A percentile compares a stretch with the other conserved stretches of the same genome.
Evolutionary conservation across 2,888 invertebrate species (phyloP).

Genomic region (Zaprionus lineosus): DNA sequence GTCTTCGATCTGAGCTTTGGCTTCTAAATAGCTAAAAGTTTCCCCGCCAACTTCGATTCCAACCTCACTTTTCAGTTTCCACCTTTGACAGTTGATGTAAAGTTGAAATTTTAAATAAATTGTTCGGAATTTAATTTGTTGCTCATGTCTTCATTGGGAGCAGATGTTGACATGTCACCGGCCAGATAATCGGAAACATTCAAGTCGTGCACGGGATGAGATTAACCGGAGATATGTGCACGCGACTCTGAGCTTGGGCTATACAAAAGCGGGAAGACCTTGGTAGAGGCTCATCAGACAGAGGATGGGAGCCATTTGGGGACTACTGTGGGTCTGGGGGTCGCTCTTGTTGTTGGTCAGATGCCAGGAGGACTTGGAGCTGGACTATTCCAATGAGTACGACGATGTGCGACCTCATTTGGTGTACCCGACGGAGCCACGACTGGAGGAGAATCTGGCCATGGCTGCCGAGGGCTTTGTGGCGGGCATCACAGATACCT

Average conservation of each 20-base stretch:
- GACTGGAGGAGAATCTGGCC: constrained; percentile 41
- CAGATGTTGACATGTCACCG: too few species aligned
- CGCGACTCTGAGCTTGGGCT: neutral
- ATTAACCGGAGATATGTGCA: too few species aligned
- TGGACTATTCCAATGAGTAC: constrained; percentile 69
- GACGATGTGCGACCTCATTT: constrained; percentile 61
- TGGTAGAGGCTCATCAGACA: constrained; percentile 37
- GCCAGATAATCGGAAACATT: too few species aligned
- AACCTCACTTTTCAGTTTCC: too few species aligned
- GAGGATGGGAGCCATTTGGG: constrained; percentile 32
- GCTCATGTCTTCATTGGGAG: too few species aligned
- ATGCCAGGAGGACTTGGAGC: constrained; percentile 30
- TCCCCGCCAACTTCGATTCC: too few species aligned
- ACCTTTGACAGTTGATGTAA: too few species aligned
- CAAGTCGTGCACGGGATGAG: too few species aligned
- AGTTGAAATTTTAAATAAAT: too few species aligned
- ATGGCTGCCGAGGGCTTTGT: constrained; percentile 54
- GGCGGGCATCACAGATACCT: constrained; percentile 58
- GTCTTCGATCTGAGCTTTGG: too few species aligned
- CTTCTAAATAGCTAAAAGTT: too few species aligned
- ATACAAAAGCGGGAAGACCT: constrained; percentile 50
- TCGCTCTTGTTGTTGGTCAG: neutral
- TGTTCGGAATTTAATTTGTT: too few species aligned
- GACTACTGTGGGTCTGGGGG: neutral
- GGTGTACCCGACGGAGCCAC: constrained; percentile 34